Base-by-base conservation (phyloP, 2,113 vertebrate genomes). In the Malaclemys terrapin region DNA sequence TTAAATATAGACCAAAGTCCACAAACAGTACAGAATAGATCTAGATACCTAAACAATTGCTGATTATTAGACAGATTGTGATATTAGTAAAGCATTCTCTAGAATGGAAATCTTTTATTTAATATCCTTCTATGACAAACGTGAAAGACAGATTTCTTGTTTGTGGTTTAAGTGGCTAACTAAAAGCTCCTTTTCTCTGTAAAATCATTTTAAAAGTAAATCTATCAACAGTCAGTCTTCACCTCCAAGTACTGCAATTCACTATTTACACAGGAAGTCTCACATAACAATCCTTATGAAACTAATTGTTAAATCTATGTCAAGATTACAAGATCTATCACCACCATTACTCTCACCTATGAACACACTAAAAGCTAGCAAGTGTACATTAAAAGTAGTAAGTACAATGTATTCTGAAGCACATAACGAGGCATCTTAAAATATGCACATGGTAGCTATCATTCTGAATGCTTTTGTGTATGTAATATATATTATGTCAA, bases 391-490 rank as follows among this genome's bases (percentile, higher is more conserved):
- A n/a, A 85, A 90, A 45, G 17, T 10, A 5, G 8, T 38, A 72
- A n/a, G 35, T 25, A 22, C 49, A 87, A 49, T 0, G 5, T 35
- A 42, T 16, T 57, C 59, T 27, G 1, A 90, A 81, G 50, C 6
- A 82, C 14, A 72, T 29, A 9, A 19, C 5, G 11, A 31, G 72
- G 80, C 8, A 47, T 54, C 31, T 87, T 85, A 89, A 42, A 72
- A 19, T 2, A 42, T 0, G 0, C 14, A 8, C 2, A 0, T 0
- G 62, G 3, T 65, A 0, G 0, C 50, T 59, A 56, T 69, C 62
- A 45, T 22, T 3, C 56, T 1, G 5, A 69, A 76, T 27, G 29
- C 5, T 42, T 35, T 42, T 3, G 47, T 13, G 19, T 1, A 9
- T 0, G 3, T 69, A 59, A 82, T 65, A 78, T 0, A 27, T 6